These are phyloP conservation scores for Leptogaster cylindrica DNA, from an alignment of 2,888 invertebrate species.

Conservation along the genomic window DNA sequence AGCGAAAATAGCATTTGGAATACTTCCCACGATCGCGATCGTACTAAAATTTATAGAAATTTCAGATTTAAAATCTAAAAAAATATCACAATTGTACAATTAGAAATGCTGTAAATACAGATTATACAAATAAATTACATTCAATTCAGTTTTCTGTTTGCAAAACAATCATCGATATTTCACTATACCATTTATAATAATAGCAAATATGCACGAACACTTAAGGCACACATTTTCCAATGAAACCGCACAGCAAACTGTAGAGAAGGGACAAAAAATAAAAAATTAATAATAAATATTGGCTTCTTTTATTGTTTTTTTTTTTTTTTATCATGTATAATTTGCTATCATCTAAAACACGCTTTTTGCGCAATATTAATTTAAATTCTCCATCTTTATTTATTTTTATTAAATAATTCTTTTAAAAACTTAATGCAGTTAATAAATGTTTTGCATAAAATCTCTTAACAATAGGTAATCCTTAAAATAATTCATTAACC, in stretches of 20 bases:
- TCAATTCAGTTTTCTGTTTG: too few species aligned
- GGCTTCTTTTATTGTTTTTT: constrained; percentile 41
- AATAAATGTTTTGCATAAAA: constrained; percentile 37
- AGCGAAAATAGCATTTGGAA: too few species aligned
- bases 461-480: constrained; percentile 31
- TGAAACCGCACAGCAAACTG: neutral
- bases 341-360: constrained; percentile 13
- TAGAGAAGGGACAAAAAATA: constrained; percentile 28
- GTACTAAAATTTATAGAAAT: too few species aligned
- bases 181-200: neutral
- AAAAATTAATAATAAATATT: constrained; percentile 37
- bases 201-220: neutral
- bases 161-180: too few species aligned
- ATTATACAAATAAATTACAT: too few species aligned
- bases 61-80: too few species aligned
- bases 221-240: neutral
- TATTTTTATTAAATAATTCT: constrained; percentile 23
- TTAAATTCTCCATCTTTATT: constrained; percentile 6
- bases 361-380: constrained; percentile 24
- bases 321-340: too few species aligned
- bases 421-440: constrained; percentile 33
- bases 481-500: constrained; percentile 36
- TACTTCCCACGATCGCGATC: too few species aligned
- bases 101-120: too few species aligned
- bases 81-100: too few species aligned